Percentiles rank a stretch among this genome's conserved stretches.
Evolutionary conservation across 30 jellyfish, hydroid and myxozoan species (phyloP).

Genomic region (Cassiopea xamachana): DNA sequence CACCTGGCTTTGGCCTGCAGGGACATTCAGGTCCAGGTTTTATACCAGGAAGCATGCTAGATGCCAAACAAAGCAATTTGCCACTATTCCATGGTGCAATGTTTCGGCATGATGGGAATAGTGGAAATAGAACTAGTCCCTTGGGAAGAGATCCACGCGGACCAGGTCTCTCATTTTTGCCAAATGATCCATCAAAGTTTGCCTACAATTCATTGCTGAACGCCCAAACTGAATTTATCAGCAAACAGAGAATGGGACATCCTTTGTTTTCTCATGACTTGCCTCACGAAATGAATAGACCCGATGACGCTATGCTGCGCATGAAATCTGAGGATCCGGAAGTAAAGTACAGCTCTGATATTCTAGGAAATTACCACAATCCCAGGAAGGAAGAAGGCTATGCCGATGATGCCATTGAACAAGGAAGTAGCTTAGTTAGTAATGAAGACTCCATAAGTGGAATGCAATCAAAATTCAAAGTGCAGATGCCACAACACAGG

Average conservation of each 20-base stretch:
- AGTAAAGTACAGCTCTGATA: conserved; percentile 1
- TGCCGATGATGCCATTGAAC: conserved; percentile 5
- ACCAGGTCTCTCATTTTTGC: not conserved
- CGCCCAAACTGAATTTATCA: conserved; percentile 41
- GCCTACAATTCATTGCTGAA: conserved; percentile 25
- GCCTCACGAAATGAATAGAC: conserved; percentile 27
- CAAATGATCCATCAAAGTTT: conserved; percentile 30
- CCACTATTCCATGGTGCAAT: conserved; percentile 34
- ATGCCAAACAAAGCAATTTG: conserved; percentile 21
- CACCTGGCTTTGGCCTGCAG: conserved; percentile 49
- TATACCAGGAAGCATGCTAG: conserved; percentile 62
- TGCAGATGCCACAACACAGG: conserved; percentile 39
- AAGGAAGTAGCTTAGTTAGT: not conserved
- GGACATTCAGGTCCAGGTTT: conserved; percentile 57
- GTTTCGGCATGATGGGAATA: conserved; percentile 27
- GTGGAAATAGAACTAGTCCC: conserved; percentile 54
- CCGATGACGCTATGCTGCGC: conserved; percentile 9
- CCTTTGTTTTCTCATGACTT: conserved; percentile 41
- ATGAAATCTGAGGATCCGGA: conserved; percentile 37
- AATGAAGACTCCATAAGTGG: conserved; percentile 6
- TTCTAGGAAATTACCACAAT: conserved; percentile 31
- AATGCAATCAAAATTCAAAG: conserved; percentile 48
- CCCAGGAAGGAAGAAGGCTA: conserved; percentile 39
- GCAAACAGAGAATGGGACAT: conserved; percentile 48
- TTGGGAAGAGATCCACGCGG: conserved; percentile 39